Base-by-base conservation (phyloP, 2,888 invertebrate genomes). In the Ametastegia equiseti region DNA sequence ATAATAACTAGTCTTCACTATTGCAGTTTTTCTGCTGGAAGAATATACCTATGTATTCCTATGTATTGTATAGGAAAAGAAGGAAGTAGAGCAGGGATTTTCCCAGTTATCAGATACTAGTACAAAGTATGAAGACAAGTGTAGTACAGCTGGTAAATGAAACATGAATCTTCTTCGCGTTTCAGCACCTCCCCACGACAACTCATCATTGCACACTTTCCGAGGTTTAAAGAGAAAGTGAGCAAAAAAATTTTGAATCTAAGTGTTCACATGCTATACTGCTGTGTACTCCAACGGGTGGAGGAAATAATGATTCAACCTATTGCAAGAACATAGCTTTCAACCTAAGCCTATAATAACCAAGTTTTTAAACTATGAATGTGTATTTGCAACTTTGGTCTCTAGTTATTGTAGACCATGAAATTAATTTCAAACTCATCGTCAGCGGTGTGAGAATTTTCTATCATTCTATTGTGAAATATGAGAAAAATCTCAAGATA, bases 121-220 rank as follows among this genome's bases (percentile, higher is more conserved):
- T n/a, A 39, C 19, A 5, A 65, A n/a, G 19, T 36, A 65, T 33
- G 13, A 67, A 19, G 39, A 19, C 36, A 39, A 7, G 1, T 67
- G n/a, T 67, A 1, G 39, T 67, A 39, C 6, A 71, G 15, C 57
- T 75, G 67, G 65, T 9, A 23, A 39, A 30, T 60, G 50, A 75
- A 39, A 79, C 42, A 60, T 77, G 57, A 63, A 33, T 47, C 47
- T 19, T 13, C 23, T 50, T 65, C 11, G n/a, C 39, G 57, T 67
- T 80, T 77, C 50, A 71, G 39, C 82, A 78, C 67, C 81, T 79
- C 81, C 71, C 65, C 50, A 67, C 57, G 6, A 27, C 36, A 19
- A 9, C 75, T 42, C 27, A 23, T 45, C 27, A 36, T 30, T 45
- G 13, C 13, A 71, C 13, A 54, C 50, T 75, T 54, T 75, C 15